A percentile compares a stretch with the other conserved stretches of the same genome.
Conservation (phyloP, 2,888 invertebrate genomes). For the Torymus texanus region DNA sequence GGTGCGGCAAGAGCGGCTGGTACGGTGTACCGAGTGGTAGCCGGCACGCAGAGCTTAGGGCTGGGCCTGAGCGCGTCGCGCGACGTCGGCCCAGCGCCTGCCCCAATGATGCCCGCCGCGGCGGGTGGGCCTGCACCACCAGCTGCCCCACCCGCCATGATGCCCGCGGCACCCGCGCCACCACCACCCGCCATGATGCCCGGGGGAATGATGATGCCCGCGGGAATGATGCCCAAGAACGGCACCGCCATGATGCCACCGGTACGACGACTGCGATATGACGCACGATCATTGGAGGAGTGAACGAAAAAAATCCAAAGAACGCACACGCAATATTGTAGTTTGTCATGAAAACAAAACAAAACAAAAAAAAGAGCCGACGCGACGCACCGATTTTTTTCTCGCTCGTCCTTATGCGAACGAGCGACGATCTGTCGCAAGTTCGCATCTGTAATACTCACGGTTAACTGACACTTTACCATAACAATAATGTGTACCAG, state of each 20-base stretch:
- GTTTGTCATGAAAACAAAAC: no score
- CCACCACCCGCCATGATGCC: conserved; percentile 28
- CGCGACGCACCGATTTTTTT: not conserved
- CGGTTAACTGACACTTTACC: not conserved
- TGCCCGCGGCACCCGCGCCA: conserved; percentile 62
- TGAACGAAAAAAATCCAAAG: no score
- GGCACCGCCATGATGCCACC: conserved; percentile 65
- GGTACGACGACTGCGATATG: conserved; percentile 73
- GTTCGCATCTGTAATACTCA: not conserved
- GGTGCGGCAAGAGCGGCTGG: conserved; percentile 88
- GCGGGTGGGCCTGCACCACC: conserved; percentile 56
- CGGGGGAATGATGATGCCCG: conserved; percentile 19
- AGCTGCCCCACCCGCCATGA: conserved; percentile 64
- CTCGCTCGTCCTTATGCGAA: not conserved
- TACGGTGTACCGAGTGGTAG: conserved; percentile 86
- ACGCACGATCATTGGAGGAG: no score
- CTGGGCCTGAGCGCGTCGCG: conserved; percentile 80
- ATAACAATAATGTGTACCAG: not conserved
- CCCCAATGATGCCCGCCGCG: conserved; percentile 60
- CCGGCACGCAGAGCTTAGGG: conserved; percentile 86
- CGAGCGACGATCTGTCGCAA: not conserved
- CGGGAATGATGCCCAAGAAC: conserved; percentile 23
- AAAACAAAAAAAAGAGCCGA: no score
- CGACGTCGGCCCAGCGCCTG: conserved; percentile 74
- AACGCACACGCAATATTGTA: no score